Evolutionary conservation across 1,140 invertebrate genomes (phyloP).

Genomic region (Homalodisca vitripennis): DNA sequence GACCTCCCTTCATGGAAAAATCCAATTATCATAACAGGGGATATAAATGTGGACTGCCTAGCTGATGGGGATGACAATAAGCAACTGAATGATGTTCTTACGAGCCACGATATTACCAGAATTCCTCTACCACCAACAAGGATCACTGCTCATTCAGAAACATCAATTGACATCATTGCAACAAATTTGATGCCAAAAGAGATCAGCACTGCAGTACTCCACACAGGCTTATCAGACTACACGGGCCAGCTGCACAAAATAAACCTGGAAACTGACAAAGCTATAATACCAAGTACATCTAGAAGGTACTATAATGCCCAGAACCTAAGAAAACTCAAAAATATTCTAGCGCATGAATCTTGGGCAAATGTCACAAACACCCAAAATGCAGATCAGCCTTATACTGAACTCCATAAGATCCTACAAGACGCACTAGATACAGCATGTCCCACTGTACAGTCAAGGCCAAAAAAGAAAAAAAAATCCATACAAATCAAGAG

Average conservation of each 20-base stretch:
- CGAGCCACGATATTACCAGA: not conserved
- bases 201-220: not conserved
- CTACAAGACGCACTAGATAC: not conserved
- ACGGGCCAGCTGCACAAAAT: not conserved
- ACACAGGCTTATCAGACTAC: not conserved
- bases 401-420: not conserved
- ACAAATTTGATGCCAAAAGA: not conserved
- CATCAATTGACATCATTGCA: constrained; percentile 1
- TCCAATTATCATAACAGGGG: not conserved
- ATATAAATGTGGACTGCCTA: not conserved
- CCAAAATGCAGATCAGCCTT: not conserved
- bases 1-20: not conserved
- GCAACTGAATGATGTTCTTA: not conserved
- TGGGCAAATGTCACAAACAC: not conserved
- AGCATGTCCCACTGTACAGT: not conserved
- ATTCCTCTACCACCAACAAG: not conserved
- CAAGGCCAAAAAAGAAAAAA: not conserved
- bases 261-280: not conserved
- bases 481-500: not conserved
- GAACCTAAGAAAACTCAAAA: not conserved
- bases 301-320: not conserved
- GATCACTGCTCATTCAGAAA: not conserved
- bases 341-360: not conserved
- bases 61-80: not conserved
- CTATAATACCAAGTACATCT: not conserved